Evolutionary conservation across 1,140 invertebrate genomes (phyloP).

Genomic region (Battus philenor): DNA sequence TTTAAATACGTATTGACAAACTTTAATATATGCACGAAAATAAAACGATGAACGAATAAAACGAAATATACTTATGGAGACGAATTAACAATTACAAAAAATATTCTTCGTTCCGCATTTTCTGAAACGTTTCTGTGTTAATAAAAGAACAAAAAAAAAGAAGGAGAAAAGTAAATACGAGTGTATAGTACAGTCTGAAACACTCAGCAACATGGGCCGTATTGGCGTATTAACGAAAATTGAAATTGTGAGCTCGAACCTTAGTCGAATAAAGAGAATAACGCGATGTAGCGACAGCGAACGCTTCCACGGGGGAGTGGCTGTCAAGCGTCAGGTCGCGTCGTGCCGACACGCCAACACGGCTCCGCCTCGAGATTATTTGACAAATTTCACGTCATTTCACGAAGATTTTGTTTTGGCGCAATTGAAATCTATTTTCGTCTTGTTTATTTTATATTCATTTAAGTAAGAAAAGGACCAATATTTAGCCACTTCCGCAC

Average conservation of each 20-base stretch:
- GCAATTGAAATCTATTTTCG: background rate
- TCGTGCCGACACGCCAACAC: background rate
- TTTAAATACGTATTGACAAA: no score
- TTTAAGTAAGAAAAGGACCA: no score
- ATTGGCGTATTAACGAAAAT: conserved; percentile 3
- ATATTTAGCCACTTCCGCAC: no score
- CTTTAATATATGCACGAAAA: no score
- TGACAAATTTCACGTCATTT: background rate
- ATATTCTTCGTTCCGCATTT: no score
- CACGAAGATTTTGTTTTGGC: background rate
- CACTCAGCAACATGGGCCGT: background rate
- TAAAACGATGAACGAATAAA: no score
- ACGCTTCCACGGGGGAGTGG: conserved; percentile 2
- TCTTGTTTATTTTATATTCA: background rate
- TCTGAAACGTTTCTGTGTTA: no score
- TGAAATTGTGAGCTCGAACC: conserved; percentile 5
- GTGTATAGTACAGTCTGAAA: background rate
- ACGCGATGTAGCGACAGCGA: conserved; percentile 2
- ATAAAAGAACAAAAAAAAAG: no score
- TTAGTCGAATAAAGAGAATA: conserved; percentile 6
- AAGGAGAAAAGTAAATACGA: background rate
- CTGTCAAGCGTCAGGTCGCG: background rate
- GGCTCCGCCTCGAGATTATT: conserved; percentile 1
- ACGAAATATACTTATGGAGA: no score
- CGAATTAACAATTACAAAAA: no score